Conservation (phyloP, 2,113 vertebrate genomes). For the Petroica traversi region DNA sequence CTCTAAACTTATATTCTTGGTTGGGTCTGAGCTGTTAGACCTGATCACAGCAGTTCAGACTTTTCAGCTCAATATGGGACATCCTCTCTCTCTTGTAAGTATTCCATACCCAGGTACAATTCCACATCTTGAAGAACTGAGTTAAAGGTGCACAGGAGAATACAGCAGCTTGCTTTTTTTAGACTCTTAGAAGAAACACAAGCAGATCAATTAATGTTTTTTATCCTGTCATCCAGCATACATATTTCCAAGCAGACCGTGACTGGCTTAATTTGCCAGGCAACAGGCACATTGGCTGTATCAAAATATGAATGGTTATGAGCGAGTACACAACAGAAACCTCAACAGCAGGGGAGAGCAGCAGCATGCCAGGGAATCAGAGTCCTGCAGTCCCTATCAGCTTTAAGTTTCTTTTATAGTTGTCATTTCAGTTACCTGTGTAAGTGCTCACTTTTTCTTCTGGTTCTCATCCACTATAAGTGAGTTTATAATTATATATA, state of each 20-base stretch:
- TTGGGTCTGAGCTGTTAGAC: neutral
- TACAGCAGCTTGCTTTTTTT: neutral
- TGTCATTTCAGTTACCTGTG: neutral
- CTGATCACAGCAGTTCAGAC: neutral
- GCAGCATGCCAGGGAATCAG: neutral
- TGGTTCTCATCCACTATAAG: neutral
- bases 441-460: neutral
- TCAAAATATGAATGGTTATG: neutral
- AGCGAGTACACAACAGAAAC: neutral
- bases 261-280: neutral
- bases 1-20: neutral
- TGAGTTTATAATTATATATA: neutral
- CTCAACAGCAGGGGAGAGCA: neutral
- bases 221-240: neutral
- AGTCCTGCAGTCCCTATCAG: fast-evolving
- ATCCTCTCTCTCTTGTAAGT: neutral
- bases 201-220: neutral
- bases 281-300: neutral
- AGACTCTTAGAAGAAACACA: neutral
- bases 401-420: neutral
- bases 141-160: fast-evolving
- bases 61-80: neutral
- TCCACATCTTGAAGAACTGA: neutral
- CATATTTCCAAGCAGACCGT: neutral
- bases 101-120: neutral